phyloP scores from a whole-genome alignment of 2,888 invertebrate genomes.

The Oxyteleia sp. region DNA sequence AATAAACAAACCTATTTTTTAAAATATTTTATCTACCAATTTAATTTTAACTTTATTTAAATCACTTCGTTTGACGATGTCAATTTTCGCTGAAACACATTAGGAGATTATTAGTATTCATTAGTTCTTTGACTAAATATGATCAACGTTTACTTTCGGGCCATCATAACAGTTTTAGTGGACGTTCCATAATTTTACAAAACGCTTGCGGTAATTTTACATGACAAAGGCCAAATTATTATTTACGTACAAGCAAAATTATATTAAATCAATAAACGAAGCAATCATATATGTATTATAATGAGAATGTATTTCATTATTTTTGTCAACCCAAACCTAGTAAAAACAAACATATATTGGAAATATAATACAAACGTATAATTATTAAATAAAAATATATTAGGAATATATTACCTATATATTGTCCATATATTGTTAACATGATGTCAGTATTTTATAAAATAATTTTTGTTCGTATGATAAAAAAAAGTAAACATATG shows the following conservation, averaged over 20 bases:
- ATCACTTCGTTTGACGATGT: background rate
- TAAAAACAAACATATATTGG: too few species aligned
- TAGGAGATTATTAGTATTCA: constrained; percentile 7
- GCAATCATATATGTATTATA: constrained; percentile 1
- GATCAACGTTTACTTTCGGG: constrained; percentile 1
- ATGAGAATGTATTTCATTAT: background rate
- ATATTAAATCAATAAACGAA: background rate
- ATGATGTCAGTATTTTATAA: too few species aligned
- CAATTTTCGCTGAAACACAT: constrained; percentile 9
- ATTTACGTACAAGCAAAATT: constrained; percentile 7
- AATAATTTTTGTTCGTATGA: too few species aligned
- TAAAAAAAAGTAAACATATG: too few species aligned
- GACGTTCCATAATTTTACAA: constrained; percentile 24
- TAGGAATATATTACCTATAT: too few species aligned
- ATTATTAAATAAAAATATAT: too few species aligned
- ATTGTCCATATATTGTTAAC: too few species aligned
- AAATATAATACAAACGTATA: too few species aligned
- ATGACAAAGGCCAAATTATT: constrained; percentile 32
- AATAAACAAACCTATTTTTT: background rate
- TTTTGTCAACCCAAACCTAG: too few species aligned
- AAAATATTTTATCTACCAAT: background rate
- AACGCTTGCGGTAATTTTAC: constrained; percentile 10
- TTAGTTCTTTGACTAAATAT: constrained; percentile 37
- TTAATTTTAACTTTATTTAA: too few species aligned
- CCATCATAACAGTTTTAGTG: constrained; percentile 24